Base-by-base conservation (phyloP, 2,888 invertebrate genomes). In the Pseudococcus viburni region DNA sequence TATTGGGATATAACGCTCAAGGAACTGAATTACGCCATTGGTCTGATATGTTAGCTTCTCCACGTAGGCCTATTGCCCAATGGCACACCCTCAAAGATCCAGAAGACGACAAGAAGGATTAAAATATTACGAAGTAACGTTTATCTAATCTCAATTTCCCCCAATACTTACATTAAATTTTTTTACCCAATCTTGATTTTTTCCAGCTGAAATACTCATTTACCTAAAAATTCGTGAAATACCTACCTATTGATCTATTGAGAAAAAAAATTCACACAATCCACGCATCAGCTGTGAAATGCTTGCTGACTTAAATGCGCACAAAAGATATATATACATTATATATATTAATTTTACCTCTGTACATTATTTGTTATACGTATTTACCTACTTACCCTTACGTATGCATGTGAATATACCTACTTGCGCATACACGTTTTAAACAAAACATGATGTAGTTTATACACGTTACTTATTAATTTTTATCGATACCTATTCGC, bases 41-140 rank as follows among this genome's bases (percentile, higher is more conserved):
- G 99, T 99, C 99, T 90, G 99, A 99, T 93, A 99, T 99, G 99
- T 93, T 99, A 93, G 99, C 99, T 91, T 98, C 98, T 91, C 99
- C 99, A 80, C 95, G 99, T 91, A 95, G 99, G 92, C 99, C 99
- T 89, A 99, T 99, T 91, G 99, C 99, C 91, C 99, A 99, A 93
- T 99, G 99, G 99, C 99, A 99, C 92, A 99, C 99, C 90, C 95
- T 99, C 90, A 98, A 98, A 93, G 99, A 99, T 93, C 96, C 99
- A 91, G 97, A 99, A 92, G 98, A 99, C 92, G 96, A 96, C 92
- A 96, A 96, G 93, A 95, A 95, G 92, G 90, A 91, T 89, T 91
- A 91, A 90, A 42, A 9, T 19, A 42, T 46, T 19, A 17, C 42
- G 80, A 83, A 83, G 39, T 83, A 11, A 83, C 11, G 0, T 17